Conservation (phyloP, 2,888 invertebrate genomes). For the Harpalus rubripes region DNA sequence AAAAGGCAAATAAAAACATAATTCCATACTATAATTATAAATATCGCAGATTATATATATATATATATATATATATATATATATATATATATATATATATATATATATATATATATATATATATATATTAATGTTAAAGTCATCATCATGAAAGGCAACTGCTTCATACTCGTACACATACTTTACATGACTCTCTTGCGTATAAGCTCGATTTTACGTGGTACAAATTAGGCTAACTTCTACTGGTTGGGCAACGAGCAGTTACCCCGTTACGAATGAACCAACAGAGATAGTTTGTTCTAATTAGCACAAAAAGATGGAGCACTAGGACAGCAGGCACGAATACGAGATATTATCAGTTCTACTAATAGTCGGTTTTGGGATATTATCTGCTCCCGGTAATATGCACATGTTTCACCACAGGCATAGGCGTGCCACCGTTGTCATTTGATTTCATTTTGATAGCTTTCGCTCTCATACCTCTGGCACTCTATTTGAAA, state of each 20-base stretch:
- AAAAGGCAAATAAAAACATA: no score
- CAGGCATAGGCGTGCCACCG: constrained; percentile 1
- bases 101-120: no score
- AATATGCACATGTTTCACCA: constrained; percentile 45
- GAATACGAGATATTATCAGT: constrained; percentile 58
- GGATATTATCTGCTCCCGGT: constrained; percentile 61
- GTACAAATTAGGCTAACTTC: neutral
- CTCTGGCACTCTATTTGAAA: neutral
- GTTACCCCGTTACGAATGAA: constrained; percentile 57
- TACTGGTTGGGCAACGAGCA: constrained; percentile 24
- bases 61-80: no score
- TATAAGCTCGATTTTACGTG: neutral
- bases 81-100: no score
- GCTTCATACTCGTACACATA: no score
- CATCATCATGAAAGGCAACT: no score
- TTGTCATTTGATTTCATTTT: constrained; percentile 29
- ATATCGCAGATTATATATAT: no score
- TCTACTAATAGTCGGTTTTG: constrained; percentile 59
- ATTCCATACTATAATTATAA: no score
- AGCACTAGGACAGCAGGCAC: constrained; percentile 3
- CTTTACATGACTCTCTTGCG: no score
- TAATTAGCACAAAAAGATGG: constrained; percentile 65
- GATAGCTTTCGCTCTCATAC: neutral
- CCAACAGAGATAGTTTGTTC: constrained; percentile 63
- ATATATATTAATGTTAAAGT: no score